phyloP scores from a whole-genome alignment of 2,113 vertebrate genomes.

The Cyprinodon brontotheroides region DNA sequence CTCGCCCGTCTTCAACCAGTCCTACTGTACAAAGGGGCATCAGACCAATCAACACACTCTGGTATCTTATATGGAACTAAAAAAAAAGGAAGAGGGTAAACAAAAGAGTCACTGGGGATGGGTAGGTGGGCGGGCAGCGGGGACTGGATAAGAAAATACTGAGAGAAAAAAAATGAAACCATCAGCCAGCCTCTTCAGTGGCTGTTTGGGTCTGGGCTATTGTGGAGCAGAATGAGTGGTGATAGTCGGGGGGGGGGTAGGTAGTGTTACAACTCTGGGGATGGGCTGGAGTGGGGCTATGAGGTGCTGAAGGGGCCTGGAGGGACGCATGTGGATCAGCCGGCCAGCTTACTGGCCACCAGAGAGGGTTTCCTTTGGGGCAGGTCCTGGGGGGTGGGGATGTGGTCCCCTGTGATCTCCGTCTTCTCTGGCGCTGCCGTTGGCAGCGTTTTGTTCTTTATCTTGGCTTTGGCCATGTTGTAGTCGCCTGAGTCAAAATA shows the following conservation, averaged over 20 bases:
- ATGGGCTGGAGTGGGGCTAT: conserved; percentile 73
- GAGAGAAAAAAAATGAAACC: conserved; percentile 24
- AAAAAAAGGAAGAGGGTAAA: conserved; percentile 73
- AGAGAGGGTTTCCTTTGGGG: conserved; percentile 98
- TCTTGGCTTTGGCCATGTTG: conserved; percentile 99
- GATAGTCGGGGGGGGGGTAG: conserved; percentile 72
- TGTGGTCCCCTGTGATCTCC: conserved; percentile 98
- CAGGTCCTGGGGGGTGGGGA: conserved; percentile 98
- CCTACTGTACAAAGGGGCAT: conserved; percentile 23
- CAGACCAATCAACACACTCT: conserved; percentile 74
- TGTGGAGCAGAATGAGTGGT: conserved; percentile 56
- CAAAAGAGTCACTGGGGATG: conserved; percentile 6
- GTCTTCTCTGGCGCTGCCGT: conserved; percentile 92
- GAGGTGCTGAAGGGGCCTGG: conserved; percentile 16
- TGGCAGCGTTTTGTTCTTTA: conserved; percentile 97
- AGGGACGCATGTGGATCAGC: conserved; percentile 79
- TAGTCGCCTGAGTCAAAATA: conserved; percentile 99
- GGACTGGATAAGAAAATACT: conserved; percentile 54
- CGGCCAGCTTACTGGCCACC: conserved; percentile 97
- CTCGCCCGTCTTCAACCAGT: neutral
- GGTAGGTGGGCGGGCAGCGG: conserved; percentile 36
- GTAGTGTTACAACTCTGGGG: conserved; percentile 61
- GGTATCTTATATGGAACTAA: conserved; percentile 65
- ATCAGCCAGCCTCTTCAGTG: conserved; percentile 73
- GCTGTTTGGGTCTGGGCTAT: conserved; percentile 79